Evolutionary conservation across 2,888 invertebrate species (phyloP).

Genomic region (Athalia cordata): DNA sequence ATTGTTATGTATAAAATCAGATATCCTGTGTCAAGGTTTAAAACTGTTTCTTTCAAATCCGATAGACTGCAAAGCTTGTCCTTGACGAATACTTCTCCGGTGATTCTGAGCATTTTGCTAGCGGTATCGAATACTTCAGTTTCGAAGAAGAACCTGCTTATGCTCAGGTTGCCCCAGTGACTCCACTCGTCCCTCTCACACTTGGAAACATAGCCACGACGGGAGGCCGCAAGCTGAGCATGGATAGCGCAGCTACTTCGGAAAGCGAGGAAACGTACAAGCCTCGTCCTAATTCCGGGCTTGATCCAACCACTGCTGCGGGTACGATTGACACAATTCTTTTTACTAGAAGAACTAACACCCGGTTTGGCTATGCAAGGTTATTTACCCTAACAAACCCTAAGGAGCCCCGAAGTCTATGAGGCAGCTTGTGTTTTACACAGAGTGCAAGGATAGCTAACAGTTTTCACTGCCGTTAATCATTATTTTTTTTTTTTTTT

Average conservation of each 20-base stretch:
- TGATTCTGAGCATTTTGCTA: constrained; percentile 64
- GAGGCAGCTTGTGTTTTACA: too few species aligned
- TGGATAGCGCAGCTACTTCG: constrained; percentile 64
- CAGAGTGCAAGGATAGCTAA: neutral
- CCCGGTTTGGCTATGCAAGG: neutral
- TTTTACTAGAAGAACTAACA: neutral
- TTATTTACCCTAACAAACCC: neutral
- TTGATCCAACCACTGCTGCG: constrained; percentile 54
- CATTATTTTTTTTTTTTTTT: neutral
- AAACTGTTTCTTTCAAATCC: constrained; percentile 47
- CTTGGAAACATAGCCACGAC: constrained; percentile 52
- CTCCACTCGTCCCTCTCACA: constrained; percentile 54
- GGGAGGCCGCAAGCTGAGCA: constrained; percentile 60
- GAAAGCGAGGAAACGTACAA: constrained; percentile 69
- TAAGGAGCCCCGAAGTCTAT: too few species aligned
- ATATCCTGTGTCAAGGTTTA: neutral
- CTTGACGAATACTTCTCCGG: constrained; percentile 87
- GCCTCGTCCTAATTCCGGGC: constrained; percentile 57
- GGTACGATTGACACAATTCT: constrained; percentile 53
- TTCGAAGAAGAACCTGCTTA: constrained; percentile 66
- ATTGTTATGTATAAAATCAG: neutral
- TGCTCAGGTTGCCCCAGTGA: constrained; percentile 53
- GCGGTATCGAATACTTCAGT: constrained; percentile 67
- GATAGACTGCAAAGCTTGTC: constrained; percentile 89
- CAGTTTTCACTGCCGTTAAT: neutral